Conservation (phyloP, 2,797 vertebrate species). For the Enteromius unitaeniatus region DNA sequence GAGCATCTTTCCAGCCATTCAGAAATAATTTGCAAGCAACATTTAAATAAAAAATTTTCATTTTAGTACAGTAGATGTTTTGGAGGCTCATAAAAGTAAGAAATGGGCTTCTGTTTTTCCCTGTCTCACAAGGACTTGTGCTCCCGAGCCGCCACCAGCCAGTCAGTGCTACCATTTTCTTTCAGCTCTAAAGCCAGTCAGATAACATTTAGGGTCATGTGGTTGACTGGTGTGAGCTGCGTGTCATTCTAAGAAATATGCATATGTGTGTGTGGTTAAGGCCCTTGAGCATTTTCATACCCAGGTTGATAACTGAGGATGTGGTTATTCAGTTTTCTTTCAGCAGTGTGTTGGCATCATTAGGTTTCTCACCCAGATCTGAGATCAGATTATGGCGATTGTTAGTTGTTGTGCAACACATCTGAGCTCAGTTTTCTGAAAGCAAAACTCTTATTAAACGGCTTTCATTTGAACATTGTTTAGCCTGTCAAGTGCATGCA, state of each 20-base stretch:
- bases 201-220: background rate
- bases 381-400: background rate
- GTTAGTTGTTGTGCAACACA: background rate
- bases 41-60: background rate
- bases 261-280: background rate
- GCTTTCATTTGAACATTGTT: background rate
- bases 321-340: background rate
- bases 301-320: no score
- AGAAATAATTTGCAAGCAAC: no score
- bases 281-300: background rate
- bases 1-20: background rate
- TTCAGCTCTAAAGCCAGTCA: background rate
- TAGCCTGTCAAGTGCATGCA: background rate
- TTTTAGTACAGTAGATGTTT: background rate
- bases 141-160: background rate
- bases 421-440: background rate
- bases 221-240: background rate
- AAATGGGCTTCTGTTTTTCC: background rate
- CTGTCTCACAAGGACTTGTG: background rate
- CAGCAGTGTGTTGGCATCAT: background rate
- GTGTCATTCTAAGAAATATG: background rate
- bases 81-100: background rate
- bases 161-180: background rate
- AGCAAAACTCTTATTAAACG: background rate
- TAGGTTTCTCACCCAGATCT: background rate